A percentile compares a stretch with the other conserved stretches of the same genome.
Conservation (phyloP, 1,140 invertebrate species). For the Drosophila guanche region DNA sequence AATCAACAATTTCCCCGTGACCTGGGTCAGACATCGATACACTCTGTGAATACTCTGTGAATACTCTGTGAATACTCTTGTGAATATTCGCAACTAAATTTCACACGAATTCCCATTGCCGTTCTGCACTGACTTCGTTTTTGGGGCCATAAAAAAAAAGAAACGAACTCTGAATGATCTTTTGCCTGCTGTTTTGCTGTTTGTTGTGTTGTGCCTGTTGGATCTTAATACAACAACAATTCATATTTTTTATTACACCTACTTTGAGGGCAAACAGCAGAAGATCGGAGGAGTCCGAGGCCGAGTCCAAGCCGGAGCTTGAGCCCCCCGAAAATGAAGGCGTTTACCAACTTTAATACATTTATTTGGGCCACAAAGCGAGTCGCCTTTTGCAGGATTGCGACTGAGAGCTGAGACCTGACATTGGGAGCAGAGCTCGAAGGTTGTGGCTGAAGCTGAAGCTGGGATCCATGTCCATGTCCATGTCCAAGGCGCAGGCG, state of each 20-base stretch:
- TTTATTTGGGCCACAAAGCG: slow-evolving; percentile 79
- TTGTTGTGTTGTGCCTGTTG: slow-evolving; percentile 12
- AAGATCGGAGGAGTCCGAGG: background rate
- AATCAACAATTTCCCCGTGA: no score
- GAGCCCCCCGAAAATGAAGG: slow-evolving; percentile 59
- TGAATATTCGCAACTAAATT: no score
- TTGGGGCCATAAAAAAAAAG: slow-evolving; percentile 54
- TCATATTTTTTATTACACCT: slow-evolving; percentile 81
- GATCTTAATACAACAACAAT: slow-evolving; percentile 76
- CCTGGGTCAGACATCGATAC: no score
- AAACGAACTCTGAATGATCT: slow-evolving; percentile 60
- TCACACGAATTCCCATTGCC: slow-evolving; percentile 35
- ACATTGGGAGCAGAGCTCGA: slow-evolving; percentile 1
- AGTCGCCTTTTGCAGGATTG: slow-evolving; percentile 3
- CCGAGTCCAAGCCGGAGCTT: background rate
- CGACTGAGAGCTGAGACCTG: slow-evolving; percentile 11
- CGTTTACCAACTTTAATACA: slow-evolving; percentile 82
- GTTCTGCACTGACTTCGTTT: slow-evolving; percentile 7
- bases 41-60: no score
- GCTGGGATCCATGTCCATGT: background rate
- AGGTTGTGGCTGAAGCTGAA: background rate
- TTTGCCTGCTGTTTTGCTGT: slow-evolving; percentile 36
- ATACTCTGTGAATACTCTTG: background rate
- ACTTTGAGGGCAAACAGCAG: slow-evolving; percentile 44
- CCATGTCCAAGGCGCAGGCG: background rate